Percentiles rank a stretch among this genome's conserved stretches.
Evolutionary conservation across 2,113 vertebrate genomes (phyloP).

Genomic region (Mesitornis unicolor): DNA sequence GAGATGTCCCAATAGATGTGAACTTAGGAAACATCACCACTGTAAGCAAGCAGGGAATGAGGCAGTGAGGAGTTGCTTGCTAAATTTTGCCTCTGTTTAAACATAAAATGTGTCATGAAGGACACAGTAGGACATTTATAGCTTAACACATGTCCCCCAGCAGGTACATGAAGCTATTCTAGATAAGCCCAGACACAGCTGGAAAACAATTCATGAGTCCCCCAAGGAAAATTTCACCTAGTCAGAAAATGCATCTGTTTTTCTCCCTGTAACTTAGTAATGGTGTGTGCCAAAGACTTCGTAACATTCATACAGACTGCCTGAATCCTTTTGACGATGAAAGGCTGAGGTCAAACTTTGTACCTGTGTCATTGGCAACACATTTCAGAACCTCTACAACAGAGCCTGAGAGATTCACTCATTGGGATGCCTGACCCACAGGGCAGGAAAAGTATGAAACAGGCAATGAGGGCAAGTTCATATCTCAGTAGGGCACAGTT

Average conservation of each 20-base stretch:
- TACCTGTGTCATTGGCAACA: slow-evolving; percentile 54
- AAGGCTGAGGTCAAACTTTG: slow-evolving; percentile 60
- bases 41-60: not conserved
- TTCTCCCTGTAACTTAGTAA: slow-evolving; percentile 11
- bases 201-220: slow-evolving; percentile 22
- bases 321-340: slow-evolving; percentile 26
- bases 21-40: not conserved
- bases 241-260: slow-evolving; percentile 35
- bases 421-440: slow-evolving; percentile 38
- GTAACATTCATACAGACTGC: not conserved
- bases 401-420: slow-evolving; percentile 33
- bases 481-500: slow-evolving; percentile 61
- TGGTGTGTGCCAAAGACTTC: not conserved
- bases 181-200: slow-evolving; percentile 41
- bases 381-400: not conserved
- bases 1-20: not conserved
- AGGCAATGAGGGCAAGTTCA: slow-evolving; percentile 45
- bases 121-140: slow-evolving; percentile 28
- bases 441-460: slow-evolving; percentile 59
- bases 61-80: not conserved
- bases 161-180: slow-evolving; percentile 28
- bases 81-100: slow-evolving; percentile 32
- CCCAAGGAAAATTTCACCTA: slow-evolving; percentile 32
- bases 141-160: slow-evolving; percentile 14
- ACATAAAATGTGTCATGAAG: slow-evolving; percentile 17